These are phyloP conservation scores for Heteractis magnifica DNA, from an alignment of 92 coral and sea anemone species.

Conservation along the genomic window DNA sequence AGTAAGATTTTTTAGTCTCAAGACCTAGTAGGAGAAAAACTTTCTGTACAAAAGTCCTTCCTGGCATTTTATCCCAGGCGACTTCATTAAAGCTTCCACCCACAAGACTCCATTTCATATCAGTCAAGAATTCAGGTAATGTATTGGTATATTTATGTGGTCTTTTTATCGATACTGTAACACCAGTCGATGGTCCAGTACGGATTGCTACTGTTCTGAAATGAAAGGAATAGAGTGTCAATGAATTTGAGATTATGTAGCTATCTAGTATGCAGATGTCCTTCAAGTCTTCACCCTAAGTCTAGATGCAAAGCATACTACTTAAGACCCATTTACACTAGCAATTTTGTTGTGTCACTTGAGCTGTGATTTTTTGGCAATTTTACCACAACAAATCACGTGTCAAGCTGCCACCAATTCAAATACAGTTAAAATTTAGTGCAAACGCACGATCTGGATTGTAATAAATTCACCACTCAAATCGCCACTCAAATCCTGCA, in stretches of 20 bases:
- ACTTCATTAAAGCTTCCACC: constrained; percentile 71
- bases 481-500: not conserved
- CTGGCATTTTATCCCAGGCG: constrained; percentile 78
- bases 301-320: too few species aligned
- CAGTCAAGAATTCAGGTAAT: constrained; percentile 59
- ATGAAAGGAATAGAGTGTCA: not conserved
- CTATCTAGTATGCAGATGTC: too few species aligned
- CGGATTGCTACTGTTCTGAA: constrained; percentile 72
- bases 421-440: too few species aligned
- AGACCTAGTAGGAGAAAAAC: constrained; percentile 58
- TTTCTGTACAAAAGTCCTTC: constrained; percentile 73
- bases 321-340: too few species aligned
- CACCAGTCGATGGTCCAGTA: constrained; percentile 70
- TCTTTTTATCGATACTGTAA: constrained; percentile 62
- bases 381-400: too few species aligned
- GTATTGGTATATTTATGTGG: constrained; percentile 50
- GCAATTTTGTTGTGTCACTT: too few species aligned
- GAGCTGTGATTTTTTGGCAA: too few species aligned
- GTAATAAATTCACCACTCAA: not conserved
- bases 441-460: too few species aligned
- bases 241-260: not conserved
- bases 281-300: too few species aligned
- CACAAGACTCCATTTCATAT: constrained; percentile 68
- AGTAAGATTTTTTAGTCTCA: constrained; percentile 35
- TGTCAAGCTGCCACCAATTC: too few species aligned